Conservation (phyloP, 2,113 vertebrate genomes). For the Kobus ellipsiprymnus region DNA sequence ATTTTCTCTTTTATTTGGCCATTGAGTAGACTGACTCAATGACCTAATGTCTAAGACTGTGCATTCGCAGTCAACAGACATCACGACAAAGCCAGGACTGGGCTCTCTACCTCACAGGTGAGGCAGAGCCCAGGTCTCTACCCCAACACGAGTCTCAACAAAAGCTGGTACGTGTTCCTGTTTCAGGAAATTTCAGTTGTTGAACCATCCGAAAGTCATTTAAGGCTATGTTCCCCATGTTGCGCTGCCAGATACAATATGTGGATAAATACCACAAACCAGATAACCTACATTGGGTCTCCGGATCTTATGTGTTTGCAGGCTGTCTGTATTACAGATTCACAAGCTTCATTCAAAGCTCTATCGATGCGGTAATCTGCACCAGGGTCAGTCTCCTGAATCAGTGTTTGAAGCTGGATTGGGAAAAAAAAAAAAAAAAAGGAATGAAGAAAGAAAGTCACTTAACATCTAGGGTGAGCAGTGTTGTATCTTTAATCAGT, state of each 20-base stretch:
- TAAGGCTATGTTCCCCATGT: background rate
- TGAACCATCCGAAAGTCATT: background rate
- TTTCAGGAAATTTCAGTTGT: conserved; percentile 11
- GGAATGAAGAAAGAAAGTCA: background rate
- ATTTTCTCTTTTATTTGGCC: background rate
- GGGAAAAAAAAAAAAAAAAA: background rate
- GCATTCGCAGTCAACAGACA: background rate
- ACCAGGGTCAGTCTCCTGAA: conserved; percentile 95
- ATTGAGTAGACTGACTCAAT: background rate
- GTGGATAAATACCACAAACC: background rate
- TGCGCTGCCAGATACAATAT: background rate
- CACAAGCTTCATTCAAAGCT: conserved; percentile 96
- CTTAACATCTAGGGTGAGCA: background rate
- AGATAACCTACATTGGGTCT: conserved; percentile 93
- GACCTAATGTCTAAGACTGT: background rate
- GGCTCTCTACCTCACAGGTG: background rate
- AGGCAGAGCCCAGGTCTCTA: background rate
- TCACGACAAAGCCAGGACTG: background rate
- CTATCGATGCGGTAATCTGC: conserved; percentile 96
- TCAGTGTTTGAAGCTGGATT: conserved; percentile 92
- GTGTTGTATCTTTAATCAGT: background rate
- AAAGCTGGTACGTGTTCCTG: background rate
- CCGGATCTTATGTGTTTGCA: conserved; percentile 97
- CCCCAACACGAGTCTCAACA: background rate
- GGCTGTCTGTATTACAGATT: conserved; percentile 97